Evolutionary conservation across 2,113 vertebrate species (phyloP).

Genomic region (Eclectus roratus): DNA sequence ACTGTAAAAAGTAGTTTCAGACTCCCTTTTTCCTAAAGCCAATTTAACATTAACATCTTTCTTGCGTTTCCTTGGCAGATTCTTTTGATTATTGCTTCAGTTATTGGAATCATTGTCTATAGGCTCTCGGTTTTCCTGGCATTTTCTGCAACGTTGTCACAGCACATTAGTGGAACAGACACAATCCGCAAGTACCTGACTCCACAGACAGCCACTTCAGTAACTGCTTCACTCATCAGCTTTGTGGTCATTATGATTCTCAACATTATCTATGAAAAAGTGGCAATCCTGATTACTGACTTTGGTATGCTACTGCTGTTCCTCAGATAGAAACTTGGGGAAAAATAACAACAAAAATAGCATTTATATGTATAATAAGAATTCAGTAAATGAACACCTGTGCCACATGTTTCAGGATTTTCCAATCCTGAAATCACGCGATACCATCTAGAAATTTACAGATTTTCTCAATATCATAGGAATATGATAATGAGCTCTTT

Average conservation of each 20-base stretch:
- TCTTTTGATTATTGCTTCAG: constrained; percentile 87
- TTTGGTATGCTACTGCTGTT: constrained; percentile 76
- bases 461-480: not conserved
- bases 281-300: constrained; percentile 92
- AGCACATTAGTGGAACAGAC: constrained; percentile 76
- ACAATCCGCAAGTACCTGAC: constrained; percentile 88
- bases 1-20: not conserved
- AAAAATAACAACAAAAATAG: not conserved
- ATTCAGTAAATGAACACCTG: not conserved
- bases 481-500: not conserved
- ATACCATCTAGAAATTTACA: not conserved
- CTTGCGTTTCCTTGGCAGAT: constrained; percentile 75
- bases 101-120: constrained; percentile 91
- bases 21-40: not conserved
- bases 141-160: constrained; percentile 78
- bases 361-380: not conserved
- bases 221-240: constrained; percentile 91
- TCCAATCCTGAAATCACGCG: not conserved
- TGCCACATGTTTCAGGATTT: not conserved
- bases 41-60: not conserved
- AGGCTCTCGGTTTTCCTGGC: constrained; percentile 88
- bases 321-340: not conserved
- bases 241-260: constrained; percentile 92
- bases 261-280: constrained; percentile 88
- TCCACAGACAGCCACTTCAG: constrained; percentile 89